These are phyloP conservation scores for Troides oblongomaculatus DNA, from an alignment of 2,888 invertebrate genomes.

Conservation along the genomic window DNA sequence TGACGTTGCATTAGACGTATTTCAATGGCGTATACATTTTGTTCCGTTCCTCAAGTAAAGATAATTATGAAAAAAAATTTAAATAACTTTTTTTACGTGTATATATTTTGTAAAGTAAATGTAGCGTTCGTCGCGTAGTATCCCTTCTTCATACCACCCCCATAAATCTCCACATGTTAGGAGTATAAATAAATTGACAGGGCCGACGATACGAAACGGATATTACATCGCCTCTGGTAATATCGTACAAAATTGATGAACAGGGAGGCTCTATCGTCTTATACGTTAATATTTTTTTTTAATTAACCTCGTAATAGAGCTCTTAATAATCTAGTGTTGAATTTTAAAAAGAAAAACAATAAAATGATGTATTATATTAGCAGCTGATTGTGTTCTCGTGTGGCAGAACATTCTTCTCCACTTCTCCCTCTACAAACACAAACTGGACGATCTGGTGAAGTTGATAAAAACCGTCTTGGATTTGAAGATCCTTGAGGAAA, in stretches of 20 bases:
- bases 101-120: conserved; percentile 19
- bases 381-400: too few relatives aligned
- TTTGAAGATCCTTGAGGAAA: too few relatives aligned
- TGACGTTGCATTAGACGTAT: neutral
- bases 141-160: conserved; percentile 31
- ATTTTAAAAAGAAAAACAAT: neutral
- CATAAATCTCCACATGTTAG: conserved; percentile 49
- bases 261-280: conserved; percentile 3
- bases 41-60: too few relatives aligned
- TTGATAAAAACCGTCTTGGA: too few relatives aligned
- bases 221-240: conserved; percentile 52
- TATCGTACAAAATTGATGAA: conserved; percentile 23
- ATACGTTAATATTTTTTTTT: conserved; percentile 7
- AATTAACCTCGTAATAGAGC: neutral
- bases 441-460: too few relatives aligned
- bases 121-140: conserved; percentile 25
- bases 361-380: neutral
- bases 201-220: conserved; percentile 47
- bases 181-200: conserved; percentile 56
- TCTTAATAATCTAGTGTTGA: neutral
- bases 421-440: too few relatives aligned
- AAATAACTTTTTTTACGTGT: neutral
- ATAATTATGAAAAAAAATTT: too few relatives aligned
- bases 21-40: too few relatives aligned
- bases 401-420: too few relatives aligned